Conservation (phyloP, 2,888 invertebrate genomes). For the Coremacera marginata region DNA sequence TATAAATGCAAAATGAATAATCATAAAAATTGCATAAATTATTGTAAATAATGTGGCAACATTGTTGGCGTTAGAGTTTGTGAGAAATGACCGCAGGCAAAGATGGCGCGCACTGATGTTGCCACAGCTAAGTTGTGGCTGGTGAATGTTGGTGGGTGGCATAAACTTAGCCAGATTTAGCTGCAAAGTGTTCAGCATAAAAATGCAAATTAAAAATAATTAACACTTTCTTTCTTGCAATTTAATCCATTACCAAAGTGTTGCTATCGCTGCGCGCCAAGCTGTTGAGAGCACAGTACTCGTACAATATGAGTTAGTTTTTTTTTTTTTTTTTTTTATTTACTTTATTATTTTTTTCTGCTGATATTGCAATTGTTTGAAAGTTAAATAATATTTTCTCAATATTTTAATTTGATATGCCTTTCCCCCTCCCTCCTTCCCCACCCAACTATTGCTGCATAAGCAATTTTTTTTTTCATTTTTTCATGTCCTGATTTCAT, state of each 20-base stretch:
- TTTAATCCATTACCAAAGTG: neutral
- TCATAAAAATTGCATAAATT: constrained; percentile 32
- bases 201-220: constrained; percentile 15
- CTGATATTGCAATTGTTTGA: neutral
- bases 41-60: neutral
- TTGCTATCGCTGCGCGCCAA: neutral
- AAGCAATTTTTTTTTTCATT: neutral
- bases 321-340: neutral
- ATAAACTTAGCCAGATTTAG: neutral
- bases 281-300: neutral
- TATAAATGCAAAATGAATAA: constrained; percentile 30
- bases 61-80: neutral
- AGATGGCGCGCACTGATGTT: neutral
- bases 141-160: constrained; percentile 22
- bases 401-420: neutral
- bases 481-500: neutral
- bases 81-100: neutral
- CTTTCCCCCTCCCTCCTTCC: too few relatives aligned
- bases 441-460: neutral
- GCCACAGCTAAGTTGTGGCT: constrained; percentile 22
- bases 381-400: neutral
- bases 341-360: neutral
- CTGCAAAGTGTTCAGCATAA: neutral
- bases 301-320: neutral
- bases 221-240: neutral